Base-by-base conservation (phyloP, 2,888 invertebrate species). In the Taphrorychus bicolor region DNA sequence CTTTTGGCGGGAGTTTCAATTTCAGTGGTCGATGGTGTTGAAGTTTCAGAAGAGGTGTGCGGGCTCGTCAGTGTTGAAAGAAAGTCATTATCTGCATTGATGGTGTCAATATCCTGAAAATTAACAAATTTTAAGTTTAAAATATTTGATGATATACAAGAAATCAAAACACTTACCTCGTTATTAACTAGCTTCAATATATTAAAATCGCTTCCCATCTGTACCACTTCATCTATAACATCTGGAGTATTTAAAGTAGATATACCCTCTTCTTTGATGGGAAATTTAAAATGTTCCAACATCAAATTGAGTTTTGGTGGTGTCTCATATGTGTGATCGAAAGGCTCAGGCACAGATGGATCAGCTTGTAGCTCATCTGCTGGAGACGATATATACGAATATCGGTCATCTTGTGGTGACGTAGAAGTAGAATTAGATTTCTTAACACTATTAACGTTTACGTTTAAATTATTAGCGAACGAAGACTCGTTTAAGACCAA, bases 171-270 rank as follows among this genome's bases (percentile, higher is more conserved):
- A 45, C 67, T 72, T 76, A 78, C 77, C 73, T 77, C 80, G 62
- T 77, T 77, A 59, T 76, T 77, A 54, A 81, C 76, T 68, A 78
- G 77, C 58, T 78, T 77, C 54, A 82, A 75, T 57, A 82, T 77
- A 66, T 82, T 80, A 70, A 82, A 82, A 17, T 68, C 66, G 22
- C 71, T 73, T 32, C 79, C 82, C 73, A 79, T 73, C 66, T 77
- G 76, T 49, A 78, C 76, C 14, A 82, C 81, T 4, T 81, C 78
- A 18, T 82, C 82, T 45, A 84, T 80, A 54, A 84, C 81, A 73
- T 83, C 83, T 5, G 84, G 84, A 22, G 84, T 84, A 70, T 78
- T 79, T 17, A 81, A 71, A 5, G 71, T 68, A 53, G 53, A 74
- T 9, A 62, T 19, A 24, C 40, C 54, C 56, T 70, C 71, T 42